Evolutionary conservation across 1,140 invertebrate species (phyloP).

Genomic region (Hypothenemus hampei): DNA sequence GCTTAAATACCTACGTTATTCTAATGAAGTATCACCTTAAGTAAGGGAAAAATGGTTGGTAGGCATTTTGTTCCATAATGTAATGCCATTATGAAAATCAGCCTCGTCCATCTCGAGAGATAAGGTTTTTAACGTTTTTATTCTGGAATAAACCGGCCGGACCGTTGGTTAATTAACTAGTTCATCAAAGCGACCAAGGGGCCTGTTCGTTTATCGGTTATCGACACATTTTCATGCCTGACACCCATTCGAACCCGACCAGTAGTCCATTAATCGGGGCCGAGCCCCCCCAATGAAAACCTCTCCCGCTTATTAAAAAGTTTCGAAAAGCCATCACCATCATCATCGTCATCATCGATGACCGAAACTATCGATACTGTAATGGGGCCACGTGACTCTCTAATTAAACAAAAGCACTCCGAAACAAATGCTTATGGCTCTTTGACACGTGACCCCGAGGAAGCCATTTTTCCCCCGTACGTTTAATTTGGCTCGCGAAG

Average conservation of each 20-base stretch:
- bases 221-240: slow-evolving; percentile 2
- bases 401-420: slow-evolving; percentile 27
- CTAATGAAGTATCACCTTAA: slow-evolving; percentile 8
- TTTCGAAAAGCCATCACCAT: slow-evolving; percentile 7
- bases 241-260: neutral
- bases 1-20: slow-evolving; percentile 10
- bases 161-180: too few species aligned
- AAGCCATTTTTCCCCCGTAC: neutral
- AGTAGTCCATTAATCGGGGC: slow-evolving; percentile 7
- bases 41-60: slow-evolving; percentile 19
- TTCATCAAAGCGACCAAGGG: too few species aligned
- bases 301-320: slow-evolving; percentile 20
- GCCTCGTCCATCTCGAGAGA: slow-evolving; percentile 8
- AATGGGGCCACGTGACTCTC: slow-evolving; percentile 15
- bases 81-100: slow-evolving; percentile 15
- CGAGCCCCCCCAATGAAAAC: slow-evolving; percentile 8
- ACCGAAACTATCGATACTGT: slow-evolving; percentile 15
- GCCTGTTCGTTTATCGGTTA: neutral
- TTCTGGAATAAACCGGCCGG: too few species aligned
- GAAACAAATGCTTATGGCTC: slow-evolving; percentile 22
- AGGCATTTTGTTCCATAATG: slow-evolving; percentile 18
- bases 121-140: slow-evolving; percentile 10
- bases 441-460: slow-evolving; percentile 15
- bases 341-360: slow-evolving; percentile 3
- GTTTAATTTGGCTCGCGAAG: neutral